These are phyloP conservation scores for Alosa sapidissima DNA, from an alignment of 2,797 vertebrate genomes.

Conservation along the genomic window DNA sequence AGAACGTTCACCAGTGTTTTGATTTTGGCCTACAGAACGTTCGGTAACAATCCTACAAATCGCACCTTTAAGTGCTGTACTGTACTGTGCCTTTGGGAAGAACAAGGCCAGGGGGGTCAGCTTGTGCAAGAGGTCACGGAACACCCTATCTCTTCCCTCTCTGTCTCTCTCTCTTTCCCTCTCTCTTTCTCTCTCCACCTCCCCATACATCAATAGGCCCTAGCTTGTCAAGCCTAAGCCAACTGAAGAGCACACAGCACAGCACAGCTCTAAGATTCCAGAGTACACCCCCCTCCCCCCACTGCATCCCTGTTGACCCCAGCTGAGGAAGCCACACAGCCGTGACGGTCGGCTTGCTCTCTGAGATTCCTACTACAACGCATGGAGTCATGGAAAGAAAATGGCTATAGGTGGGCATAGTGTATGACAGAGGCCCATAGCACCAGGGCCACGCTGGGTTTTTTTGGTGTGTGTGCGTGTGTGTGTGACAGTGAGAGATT, in stretches of 20 bases:
- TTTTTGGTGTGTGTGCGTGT: neutral
- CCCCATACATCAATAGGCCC: conserved; percentile 25
- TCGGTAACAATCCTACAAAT: too few species aligned
- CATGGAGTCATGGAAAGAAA: conserved; percentile 34
- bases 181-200: conserved; percentile 23
- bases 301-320: conserved; percentile 37
- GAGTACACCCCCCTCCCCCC: conserved; percentile 39
- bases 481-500: neutral
- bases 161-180: conserved; percentile 28
- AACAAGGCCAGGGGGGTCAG: conserved; percentile 35
- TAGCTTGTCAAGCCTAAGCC: conserved; percentile 42
- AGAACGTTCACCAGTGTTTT: too few species aligned
- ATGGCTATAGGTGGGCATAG: conserved; percentile 33
- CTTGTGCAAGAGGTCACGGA: conserved; percentile 57
- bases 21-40: too few species aligned
- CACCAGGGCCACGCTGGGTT: neutral
- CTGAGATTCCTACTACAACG: neutral
- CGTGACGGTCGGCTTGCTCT: neutral
- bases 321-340: neutral
- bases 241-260: conserved; percentile 50
- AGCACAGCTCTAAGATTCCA: conserved; percentile 48
- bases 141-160: conserved; percentile 57
- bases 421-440: neutral
- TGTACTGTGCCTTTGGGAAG: conserved; percentile 44
- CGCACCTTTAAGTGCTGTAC: too few species aligned